Evolutionary conservation across 2,797 vertebrate genomes (phyloP).

Genomic region (Amazonetta brasiliensis): DNA sequence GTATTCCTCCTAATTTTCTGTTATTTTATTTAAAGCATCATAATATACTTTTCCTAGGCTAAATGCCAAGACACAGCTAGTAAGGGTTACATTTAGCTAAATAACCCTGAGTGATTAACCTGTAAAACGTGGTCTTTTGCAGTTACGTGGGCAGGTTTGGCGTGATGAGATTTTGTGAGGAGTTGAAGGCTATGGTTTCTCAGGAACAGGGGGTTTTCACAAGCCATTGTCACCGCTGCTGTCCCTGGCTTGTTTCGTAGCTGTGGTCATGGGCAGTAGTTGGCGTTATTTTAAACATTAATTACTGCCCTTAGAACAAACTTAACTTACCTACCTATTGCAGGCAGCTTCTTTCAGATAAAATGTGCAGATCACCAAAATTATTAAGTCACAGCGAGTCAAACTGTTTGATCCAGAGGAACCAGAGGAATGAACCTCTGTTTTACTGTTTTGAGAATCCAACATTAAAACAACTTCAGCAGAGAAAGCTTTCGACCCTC

Average conservation of each 20-base stretch:
- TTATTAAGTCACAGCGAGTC: background rate
- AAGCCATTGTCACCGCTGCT: fast-evolving
- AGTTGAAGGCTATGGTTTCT: background rate
- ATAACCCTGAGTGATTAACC: background rate
- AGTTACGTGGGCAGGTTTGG: background rate
- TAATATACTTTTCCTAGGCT: background rate
- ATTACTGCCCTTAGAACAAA: background rate
- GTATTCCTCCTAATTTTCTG: background rate
- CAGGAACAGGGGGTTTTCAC: background rate
- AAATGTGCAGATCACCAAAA: background rate
- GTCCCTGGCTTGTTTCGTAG: background rate
- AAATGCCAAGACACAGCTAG: background rate
- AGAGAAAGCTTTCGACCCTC: background rate
- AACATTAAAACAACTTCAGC: background rate
- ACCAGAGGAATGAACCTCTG: background rate
- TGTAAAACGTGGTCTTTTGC: background rate
- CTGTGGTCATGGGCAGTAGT: background rate
- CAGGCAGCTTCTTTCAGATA: background rate
- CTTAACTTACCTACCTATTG: background rate
- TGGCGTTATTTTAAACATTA: background rate
- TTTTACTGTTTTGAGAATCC: background rate
- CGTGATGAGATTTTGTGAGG: background rate
- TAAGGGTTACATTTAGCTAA: background rate
- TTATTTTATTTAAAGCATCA: constrained; percentile 25
- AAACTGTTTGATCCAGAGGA: background rate